Base-by-base conservation (phyloP, 2,113 vertebrate genomes). In the Butorides virescens region DNA sequence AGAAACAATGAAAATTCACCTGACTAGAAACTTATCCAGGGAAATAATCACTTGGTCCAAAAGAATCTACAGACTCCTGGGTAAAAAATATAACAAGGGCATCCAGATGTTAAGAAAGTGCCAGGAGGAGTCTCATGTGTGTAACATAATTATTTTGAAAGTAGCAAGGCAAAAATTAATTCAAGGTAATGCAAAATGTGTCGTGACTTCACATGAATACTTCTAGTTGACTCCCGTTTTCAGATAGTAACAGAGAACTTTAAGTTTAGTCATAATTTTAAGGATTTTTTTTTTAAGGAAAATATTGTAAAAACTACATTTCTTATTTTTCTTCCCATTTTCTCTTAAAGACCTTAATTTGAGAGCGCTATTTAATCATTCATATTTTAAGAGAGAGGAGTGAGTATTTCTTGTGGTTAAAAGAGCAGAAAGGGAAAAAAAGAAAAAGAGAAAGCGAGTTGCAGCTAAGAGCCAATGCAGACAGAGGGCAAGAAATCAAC, bases 51-150 rank as follows among this genome's bases (percentile, higher is more conserved):
- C 29, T 72, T 66, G 42, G 65, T 91, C 29, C 36, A 87, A 85
- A 72, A 52, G 6, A 80, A 34, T 10, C 44, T 37, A 22, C 39
- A 81, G 66, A 53, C 14, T 87, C 86, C 11, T 20, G 52, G 39
- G 15, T 79, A 34, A 91, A 91, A 92, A 52, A 44, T 10, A 22
- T 37, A 93, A 83, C 18, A 74, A 93, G 32, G 34, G 11, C 26
- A 78, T 81, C 91, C 93, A 95, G 95, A 95, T 95, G 89, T 93
- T 95, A 85, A 44, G 25, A 46, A 86, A 91, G 34, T 6, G 34
- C 94, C 92, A 61, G 86, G 66, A 96, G 85, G 76, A 68, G 8
- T 84, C 56, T 96, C 32, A 25, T 68, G 25, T 67, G 39, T 63
- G 13, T 77, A 92, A 77, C 53, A 70, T 89, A 91, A 94, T 91